Conservation (phyloP, 2,797 vertebrate species). For the Meriones psammophilus region DNA sequence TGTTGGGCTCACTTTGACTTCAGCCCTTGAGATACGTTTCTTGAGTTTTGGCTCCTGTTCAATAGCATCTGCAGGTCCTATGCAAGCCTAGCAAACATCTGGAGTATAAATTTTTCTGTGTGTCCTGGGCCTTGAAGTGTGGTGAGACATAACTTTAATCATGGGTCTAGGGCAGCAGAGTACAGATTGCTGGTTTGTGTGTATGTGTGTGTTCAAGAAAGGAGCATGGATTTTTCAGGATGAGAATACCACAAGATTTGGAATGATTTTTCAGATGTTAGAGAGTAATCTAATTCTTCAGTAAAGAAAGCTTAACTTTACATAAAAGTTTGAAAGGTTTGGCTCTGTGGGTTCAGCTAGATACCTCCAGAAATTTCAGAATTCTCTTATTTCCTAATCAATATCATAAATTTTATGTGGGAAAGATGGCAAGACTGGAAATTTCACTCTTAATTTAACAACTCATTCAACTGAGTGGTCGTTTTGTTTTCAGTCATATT, state of each 20-base stretch:
- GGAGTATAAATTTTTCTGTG: background rate
- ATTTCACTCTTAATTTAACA: constrained; percentile 10
- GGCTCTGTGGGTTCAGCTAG: background rate
- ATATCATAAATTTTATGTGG: background rate
- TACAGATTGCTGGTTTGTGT: background rate
- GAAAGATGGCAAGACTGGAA: background rate
- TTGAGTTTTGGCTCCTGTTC: background rate
- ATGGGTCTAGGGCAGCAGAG: background rate
- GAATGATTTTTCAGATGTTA: background rate
- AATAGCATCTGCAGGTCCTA: background rate
- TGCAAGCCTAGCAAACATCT: background rate
- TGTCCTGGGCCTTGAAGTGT: background rate
- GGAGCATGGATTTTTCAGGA: background rate
- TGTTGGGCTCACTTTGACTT: constrained; percentile 5
- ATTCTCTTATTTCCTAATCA: background rate
- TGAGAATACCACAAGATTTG: background rate
- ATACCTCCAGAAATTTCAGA: background rate
- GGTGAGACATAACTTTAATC: background rate
- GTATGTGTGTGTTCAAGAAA: background rate
- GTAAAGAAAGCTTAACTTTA: background rate
- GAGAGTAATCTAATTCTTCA: background rate
- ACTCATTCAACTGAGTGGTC: background rate
- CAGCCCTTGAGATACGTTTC: background rate
- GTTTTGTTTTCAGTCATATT: constrained; percentile 36
- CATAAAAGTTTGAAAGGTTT: background rate